Percentiles rank a stretch among this genome's conserved stretches.
phyloP scores from a whole-genome alignment of 2,113 vertebrate species.

The Solea solea region DNA sequence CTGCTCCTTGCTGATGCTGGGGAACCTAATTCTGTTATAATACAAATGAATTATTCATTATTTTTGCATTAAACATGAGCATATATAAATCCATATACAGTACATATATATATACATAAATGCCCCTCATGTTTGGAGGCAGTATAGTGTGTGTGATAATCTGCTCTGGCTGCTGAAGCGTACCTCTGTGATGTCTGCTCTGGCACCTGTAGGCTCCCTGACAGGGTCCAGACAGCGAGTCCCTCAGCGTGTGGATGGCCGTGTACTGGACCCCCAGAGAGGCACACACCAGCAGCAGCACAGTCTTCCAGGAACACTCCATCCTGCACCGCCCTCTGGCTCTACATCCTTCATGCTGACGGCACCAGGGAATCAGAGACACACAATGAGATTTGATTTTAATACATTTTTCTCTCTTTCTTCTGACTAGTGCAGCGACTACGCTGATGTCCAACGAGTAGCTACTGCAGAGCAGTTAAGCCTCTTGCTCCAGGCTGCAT shows the following conservation, averaged over 20 bases:
- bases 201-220: slow-evolving; percentile 72
- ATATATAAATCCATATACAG: background rate
- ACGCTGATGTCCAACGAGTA: slow-evolving; percentile 4
- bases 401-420: slow-evolving; percentile 7
- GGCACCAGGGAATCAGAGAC: slow-evolving; percentile 22
- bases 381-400: slow-evolving; percentile 51
- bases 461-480: slow-evolving; percentile 1
- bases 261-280: slow-evolving; percentile 84
- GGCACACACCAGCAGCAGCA: slow-evolving; percentile 81
- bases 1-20: background rate
- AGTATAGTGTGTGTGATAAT: slow-evolving; percentile 9
- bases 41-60: background rate
- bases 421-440: slow-evolving; percentile 22
- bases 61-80: slow-evolving; percentile 30
- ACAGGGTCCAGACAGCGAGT: slow-evolving; percentile 75
- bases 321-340: slow-evolving; percentile 66
- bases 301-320: slow-evolving; percentile 87
- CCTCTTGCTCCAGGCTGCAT: slow-evolving; percentile 25
- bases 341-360: slow-evolving; percentile 74
- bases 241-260: slow-evolving; percentile 81
- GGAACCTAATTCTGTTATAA: background rate
- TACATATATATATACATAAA: background rate
- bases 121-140: background rate
- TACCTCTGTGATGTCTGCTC: slow-evolving; percentile 75
- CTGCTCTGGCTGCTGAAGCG: background rate